These are phyloP conservation scores for Drosophila busckii DNA, from an alignment of 1,140 invertebrate species.

Conservation along the genomic window DNA sequence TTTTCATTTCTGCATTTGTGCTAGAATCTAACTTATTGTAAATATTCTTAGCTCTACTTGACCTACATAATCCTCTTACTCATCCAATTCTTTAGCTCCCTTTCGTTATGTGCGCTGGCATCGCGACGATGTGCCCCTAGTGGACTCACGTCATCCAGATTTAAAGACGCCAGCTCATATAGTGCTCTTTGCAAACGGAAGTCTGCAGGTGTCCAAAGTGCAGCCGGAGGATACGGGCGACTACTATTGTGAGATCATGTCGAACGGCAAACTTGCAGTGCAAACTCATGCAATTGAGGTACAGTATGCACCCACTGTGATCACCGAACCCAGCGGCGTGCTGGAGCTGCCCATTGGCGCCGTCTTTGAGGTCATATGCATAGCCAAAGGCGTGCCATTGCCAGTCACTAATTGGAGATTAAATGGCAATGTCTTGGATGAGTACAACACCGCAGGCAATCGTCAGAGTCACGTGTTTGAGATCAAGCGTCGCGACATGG, in stretches of 20 bases:
- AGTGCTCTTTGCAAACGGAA: constrained; percentile 84
- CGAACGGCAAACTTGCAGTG: constrained; percentile 80
- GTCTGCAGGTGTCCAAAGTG: constrained; percentile 83
- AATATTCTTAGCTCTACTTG: background rate
- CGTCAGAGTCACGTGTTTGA: constrained; percentile 83
- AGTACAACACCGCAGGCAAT: constrained; percentile 81
- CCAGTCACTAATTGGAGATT: constrained; percentile 85
- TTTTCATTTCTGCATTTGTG: too few species aligned
- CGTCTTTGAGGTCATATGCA: constrained; percentile 85
- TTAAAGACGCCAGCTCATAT: constrained; percentile 80
- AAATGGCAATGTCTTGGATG: constrained; percentile 80
- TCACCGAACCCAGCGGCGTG: constrained; percentile 84
- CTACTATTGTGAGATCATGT: constrained; percentile 85
- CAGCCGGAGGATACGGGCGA: constrained; percentile 84
- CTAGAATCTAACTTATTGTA: too few species aligned
- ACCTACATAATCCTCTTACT: background rate
- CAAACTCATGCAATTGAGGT: constrained; percentile 88
- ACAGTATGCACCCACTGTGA: constrained; percentile 84
- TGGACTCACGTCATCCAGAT: constrained; percentile 82
- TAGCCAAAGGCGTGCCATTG: constrained; percentile 83
- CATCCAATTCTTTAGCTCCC: constrained; percentile 26
- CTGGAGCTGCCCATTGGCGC: constrained; percentile 86
- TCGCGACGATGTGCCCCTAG: constrained; percentile 82
- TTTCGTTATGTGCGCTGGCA: constrained; percentile 81
- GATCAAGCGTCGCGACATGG: constrained; percentile 83